phyloP scores from a whole-genome alignment of 2,113 vertebrate species.

The mouse (Mus musculus) region DNA sequence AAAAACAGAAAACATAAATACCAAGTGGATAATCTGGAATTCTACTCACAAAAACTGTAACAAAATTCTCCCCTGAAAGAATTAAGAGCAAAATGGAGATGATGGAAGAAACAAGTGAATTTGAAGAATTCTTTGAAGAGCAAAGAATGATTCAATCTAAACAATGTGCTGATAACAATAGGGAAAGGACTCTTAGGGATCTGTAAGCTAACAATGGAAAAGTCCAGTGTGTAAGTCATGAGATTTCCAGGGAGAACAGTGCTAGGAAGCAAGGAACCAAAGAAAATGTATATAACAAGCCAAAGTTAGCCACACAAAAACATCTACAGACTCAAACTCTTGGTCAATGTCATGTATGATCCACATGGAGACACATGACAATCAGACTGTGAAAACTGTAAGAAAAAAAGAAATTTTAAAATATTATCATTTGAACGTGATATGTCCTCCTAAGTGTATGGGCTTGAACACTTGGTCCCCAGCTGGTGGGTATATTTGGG shows the following conservation, averaged over 20 bases:
- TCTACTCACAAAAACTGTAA: background rate
- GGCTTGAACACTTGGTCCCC: no score
- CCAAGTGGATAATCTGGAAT: background rate
- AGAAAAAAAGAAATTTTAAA: background rate
- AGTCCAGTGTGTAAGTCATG: background rate
- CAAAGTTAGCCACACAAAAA: background rate
- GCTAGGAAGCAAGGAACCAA: background rate
- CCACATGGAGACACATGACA: background rate
- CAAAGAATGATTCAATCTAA: background rate
- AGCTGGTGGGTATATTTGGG: background rate
- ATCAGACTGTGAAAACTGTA: background rate
- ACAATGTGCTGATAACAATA: background rate
- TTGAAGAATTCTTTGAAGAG: background rate
- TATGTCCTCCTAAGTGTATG: background rate
- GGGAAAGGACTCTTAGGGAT: background rate
- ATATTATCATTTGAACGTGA: background rate
- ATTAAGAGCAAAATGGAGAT: background rate
- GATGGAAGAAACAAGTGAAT: constrained; percentile 4
- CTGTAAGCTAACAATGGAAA: background rate
- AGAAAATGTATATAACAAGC: background rate
- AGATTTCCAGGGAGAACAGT: background rate
- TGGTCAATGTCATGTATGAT: background rate
- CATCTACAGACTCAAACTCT: background rate
- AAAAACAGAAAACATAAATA: background rate
- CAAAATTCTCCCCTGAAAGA: background rate